A percentile compares a stretch with the other conserved stretches of the same genome.
These are phyloP conservation scores for Spialia ferax DNA, from an alignment of 2,888 invertebrate species.

Conservation along the genomic window DNA sequence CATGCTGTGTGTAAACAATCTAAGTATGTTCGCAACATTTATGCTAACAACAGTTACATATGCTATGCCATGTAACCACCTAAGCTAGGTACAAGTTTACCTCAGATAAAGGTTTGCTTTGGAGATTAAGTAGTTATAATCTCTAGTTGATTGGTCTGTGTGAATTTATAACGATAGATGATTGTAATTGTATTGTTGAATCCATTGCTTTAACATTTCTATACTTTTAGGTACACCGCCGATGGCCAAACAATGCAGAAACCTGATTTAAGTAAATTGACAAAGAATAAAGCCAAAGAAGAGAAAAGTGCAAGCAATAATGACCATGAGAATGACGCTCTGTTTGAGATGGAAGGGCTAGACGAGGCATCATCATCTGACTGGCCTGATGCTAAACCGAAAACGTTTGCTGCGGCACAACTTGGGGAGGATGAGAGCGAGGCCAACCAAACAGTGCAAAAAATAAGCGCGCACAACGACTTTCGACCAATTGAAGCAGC, in stretches of 20 bases:
- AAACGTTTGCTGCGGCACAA: constrained; percentile 85
- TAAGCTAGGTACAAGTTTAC: constrained; percentile 7
- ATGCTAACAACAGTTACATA: constrained; percentile 35
- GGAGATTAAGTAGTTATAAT: not conserved
- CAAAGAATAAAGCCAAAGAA: constrained; percentile 71
- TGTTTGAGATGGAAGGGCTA: constrained; percentile 89
- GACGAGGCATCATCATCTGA: constrained; percentile 83
- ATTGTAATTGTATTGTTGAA: not conserved
- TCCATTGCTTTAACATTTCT: not conserved
- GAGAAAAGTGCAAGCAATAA: constrained; percentile 53
- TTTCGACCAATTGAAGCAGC: constrained; percentile 87
- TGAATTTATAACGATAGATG: not conserved
- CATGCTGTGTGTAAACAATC: constrained; percentile 32
- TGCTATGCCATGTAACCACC: constrained; percentile 24
- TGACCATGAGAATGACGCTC: constrained; percentile 84
- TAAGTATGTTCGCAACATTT: constrained; percentile 30
- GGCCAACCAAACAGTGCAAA: constrained; percentile 85
- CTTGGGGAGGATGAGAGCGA: constrained; percentile 77
- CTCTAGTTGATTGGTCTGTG: not conserved
- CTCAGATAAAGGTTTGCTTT: not conserved
- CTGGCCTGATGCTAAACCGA: constrained; percentile 82
- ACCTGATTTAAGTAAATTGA: constrained; percentile 84
- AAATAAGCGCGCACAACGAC: constrained; percentile 88
- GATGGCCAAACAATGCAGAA: constrained; percentile 86
- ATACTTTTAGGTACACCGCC: constrained; percentile 84